Conservation (phyloP, 2,797 vertebrate species). For the Sebastes steindachneri region DNA sequence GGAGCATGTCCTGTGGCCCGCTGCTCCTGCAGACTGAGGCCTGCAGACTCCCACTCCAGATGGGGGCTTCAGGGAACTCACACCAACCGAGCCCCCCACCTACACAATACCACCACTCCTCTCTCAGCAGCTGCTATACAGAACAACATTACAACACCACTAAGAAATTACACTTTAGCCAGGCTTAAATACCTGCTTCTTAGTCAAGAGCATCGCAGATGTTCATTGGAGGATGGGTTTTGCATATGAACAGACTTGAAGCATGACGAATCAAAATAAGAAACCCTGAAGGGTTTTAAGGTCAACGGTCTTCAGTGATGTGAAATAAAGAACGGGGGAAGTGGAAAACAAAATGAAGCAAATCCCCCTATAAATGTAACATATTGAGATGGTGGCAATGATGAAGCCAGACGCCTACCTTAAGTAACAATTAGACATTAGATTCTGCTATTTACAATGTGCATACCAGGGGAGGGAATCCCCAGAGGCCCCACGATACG, state of each 20-base stretch:
- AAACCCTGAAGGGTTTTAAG: conserved; percentile 58
- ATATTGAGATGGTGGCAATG: conserved; percentile 6
- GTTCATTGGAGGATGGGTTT: conserved; percentile 61
- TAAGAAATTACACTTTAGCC: conserved; percentile 62
- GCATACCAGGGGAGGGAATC: background rate
- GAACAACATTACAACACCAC: conserved; percentile 62
- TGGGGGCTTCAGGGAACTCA: conserved; percentile 73
- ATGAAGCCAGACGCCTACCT: background rate
- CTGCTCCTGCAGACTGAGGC: conserved; percentile 50
- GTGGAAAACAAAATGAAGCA: conserved; percentile 22
- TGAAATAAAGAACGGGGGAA: conserved; percentile 20
- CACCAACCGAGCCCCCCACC: conserved; percentile 57
- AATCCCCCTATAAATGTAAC: conserved; percentile 6
- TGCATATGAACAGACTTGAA: conserved; percentile 61
- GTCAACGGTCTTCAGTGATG: conserved; percentile 53
- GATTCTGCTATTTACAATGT: background rate
- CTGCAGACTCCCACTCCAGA: conserved; percentile 74
- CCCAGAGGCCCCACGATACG: too few species aligned
- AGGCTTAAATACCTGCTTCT: conserved; percentile 68
- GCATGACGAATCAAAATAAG: conserved; percentile 65
- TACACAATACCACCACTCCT: conserved; percentile 63
- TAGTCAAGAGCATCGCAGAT: conserved; percentile 69
- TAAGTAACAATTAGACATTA: background rate
- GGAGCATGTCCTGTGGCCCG: conserved; percentile 75
- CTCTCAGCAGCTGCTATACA: conserved; percentile 73